Evolutionary conservation across 64 coral and sea anemone species (phyloP).

Genomic region (Dendronephthya gigantea): DNA sequence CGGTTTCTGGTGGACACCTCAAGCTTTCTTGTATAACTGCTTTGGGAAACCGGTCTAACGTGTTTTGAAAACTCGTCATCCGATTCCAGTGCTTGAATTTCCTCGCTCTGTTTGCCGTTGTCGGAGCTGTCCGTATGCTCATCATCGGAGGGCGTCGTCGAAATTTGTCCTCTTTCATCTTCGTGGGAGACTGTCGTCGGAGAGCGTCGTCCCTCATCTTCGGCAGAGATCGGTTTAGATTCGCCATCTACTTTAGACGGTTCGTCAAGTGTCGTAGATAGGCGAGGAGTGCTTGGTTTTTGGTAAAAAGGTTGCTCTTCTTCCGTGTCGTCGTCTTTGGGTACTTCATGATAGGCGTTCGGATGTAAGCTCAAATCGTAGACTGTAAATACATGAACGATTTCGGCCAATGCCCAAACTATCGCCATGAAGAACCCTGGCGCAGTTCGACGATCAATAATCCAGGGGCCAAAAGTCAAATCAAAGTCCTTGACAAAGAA

Average conservation of each 20-base stretch:
- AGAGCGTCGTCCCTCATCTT: neutral
- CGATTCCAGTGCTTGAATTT: neutral
- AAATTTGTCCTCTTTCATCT: too few species aligned
- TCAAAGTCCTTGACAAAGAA: neutral
- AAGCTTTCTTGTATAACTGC: neutral
- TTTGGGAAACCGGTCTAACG: neutral
- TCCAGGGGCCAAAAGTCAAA: neutral
- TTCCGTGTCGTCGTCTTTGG: neutral
- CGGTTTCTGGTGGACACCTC: neutral
- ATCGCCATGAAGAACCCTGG: constrained; percentile 7
- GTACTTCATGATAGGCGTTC: neutral
- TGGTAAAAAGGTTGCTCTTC: neutral
- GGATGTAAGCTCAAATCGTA: neutral
- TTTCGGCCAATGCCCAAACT: neutral
- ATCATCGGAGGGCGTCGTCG: too few species aligned
- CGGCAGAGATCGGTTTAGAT: neutral
- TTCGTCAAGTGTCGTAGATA: neutral
- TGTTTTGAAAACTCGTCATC: neutral
- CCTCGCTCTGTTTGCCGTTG: neutral
- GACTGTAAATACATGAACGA: constrained; percentile 1
- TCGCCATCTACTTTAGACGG: neutral
- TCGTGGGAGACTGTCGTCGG: too few species aligned
- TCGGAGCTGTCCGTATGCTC: neutral
- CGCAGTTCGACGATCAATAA: neutral
- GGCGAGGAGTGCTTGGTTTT: neutral